Evolutionary conservation across 2,113 vertebrate species (phyloP), one percentile per base, ranked within the genome.

Genomic region (Hydrochoerus hydrochaeris): DNA sequence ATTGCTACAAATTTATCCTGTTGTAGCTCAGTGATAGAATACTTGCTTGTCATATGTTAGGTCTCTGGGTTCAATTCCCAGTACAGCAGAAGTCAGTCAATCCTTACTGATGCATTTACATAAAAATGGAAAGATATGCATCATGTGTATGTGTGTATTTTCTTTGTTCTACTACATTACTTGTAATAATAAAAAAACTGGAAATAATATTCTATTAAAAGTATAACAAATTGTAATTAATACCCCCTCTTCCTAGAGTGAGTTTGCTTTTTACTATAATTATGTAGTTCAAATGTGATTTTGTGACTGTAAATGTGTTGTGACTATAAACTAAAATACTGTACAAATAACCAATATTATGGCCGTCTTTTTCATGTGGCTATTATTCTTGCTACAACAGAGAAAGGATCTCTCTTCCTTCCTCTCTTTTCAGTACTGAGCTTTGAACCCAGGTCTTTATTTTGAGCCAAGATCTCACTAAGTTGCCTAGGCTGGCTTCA

Each of bases 141-240:
- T 65, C 2, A 3, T 60, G 1, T 71, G 22, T 41, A 1, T 65
- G 63, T n/a, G 52, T 62, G 24, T 62, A 9, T 69, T 19, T n/a
- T 1, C n/a, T 82, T 52, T 22, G 54, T 32, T 81, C 35, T 92
- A 32, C 28, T 62, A 46, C 26, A n/a, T 69, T 78, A 11, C 83
- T 97, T 95, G 3, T 91, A n/a, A 63, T 95, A 73, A 16, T 73
- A 30, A 80, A 87, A 87, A 95, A 90, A 65, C 60, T 73, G 38
- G 46, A 87, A 95, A 90, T 24, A 73, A 93, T 52, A 52, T 91
- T 89, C 81, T 93, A 8, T 85, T 67, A 73, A 60, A 81, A 83
- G 63, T 91, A 86, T 57, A 95, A 73, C 9, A 73, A 82, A 60
- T 58, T 75, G 16, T 73, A 5, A 4, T 94, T 83, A 88, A 78